Base-by-base conservation (phyloP, 2,888 invertebrate species). In the Oligia strigilis region DNA sequence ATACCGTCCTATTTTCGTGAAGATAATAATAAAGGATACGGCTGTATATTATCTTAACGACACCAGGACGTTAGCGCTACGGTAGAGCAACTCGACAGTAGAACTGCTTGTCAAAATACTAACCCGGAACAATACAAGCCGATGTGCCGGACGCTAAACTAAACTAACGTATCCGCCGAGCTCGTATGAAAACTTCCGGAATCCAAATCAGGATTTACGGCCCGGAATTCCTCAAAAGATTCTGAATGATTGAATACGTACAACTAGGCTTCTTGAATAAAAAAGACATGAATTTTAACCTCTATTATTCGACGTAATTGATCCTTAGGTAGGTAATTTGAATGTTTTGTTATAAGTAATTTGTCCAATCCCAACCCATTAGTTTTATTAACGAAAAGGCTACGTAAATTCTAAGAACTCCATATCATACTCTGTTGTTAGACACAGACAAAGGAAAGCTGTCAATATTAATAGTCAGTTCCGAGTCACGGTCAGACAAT, bases 401-500 rank as follows among this genome's bases (percentile, higher is more conserved):
- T 17, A n/a, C 13, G 14, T 3, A 29, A 29, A 11, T 62, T 73
- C 52, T 76, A 36, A 71, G 76, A 84, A 81, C 36, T 55, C 14
- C 29, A 43, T 71, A 75, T 60, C 49, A 65, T 66, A 70, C n/a
- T 60, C 75, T 70, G 81, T 82, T 82, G 74, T 82, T 78, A 70
- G 13, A 66, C 43, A 55, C 86, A 86, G 81, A 87, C 87, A 86
- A 87, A 83, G 81, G 78, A 84, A 86, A 83, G 77, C 89, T 91
- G 91, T 91, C 89, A 87, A 90, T 92, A 91, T 91, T 90, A 92
- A 92, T 92, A 83, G 89, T 78, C 72, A 81, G 82, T 87, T 88
- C 80, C 86, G 78, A 91, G 85, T 91, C 93, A 93, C 89, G 93
- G 92, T 86, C 92, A 90, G 76, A 82, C 81, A 87, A 85, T 90